Conservation (phyloP, 64 coral and sea anemone species). For the Hydrozoanthus tunicans region DNA sequence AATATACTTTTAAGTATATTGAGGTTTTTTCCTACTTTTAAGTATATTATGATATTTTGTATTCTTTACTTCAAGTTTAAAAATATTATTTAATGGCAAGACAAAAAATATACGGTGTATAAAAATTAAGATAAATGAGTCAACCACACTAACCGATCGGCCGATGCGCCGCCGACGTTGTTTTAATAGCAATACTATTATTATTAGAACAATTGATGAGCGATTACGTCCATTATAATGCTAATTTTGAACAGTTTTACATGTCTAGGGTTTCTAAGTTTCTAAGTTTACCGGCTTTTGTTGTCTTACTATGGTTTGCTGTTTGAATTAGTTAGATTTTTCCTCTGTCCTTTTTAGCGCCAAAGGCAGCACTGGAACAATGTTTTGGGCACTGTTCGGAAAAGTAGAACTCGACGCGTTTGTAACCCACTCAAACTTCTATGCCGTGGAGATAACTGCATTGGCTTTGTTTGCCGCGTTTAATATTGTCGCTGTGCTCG, state of each 20-base stretch:
- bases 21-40: no score
- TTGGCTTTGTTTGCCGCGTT: constrained; percentile 10
- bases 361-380: not conserved
- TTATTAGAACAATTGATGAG: no score
- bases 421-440: not conserved
- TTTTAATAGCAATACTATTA: no score
- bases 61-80: no score
- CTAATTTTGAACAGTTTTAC: not conserved
- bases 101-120: no score
- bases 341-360: not conserved
- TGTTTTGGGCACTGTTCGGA: constrained; percentile 24
- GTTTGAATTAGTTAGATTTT: not conserved
- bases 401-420: not conserved
- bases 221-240: no score
- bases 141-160: no score
- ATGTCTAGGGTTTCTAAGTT: not conserved
- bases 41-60: no score
- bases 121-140: no score
- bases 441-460: not conserved
- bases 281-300: not conserved
- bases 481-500: not conserved
- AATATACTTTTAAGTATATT: no score
- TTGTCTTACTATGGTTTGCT: not conserved
- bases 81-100: no score
- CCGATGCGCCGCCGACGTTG: no score